Conservation (phyloP, 2,888 invertebrate species). For the Alloscopus bannaensis region DNA sequence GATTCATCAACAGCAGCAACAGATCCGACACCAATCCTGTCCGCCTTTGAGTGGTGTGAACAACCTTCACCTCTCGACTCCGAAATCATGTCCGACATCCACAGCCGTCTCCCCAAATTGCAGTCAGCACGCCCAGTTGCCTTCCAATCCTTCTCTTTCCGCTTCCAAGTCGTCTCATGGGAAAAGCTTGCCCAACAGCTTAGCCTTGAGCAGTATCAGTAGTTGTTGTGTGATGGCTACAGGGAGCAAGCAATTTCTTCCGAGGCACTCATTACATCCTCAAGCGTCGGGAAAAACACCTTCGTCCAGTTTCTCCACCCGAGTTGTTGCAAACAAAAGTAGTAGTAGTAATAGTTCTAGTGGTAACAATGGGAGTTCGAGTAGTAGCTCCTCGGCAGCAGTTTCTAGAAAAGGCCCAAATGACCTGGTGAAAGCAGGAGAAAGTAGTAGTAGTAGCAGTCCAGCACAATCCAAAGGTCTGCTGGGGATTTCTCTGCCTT, state of each 20-base stretch:
- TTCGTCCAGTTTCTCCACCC: slow-evolving; percentile 73
- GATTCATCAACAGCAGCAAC: slow-evolving; percentile 65
- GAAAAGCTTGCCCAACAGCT: slow-evolving; percentile 61
- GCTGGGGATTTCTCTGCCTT: slow-evolving; percentile 55
- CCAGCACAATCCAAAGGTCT: slow-evolving; percentile 5
- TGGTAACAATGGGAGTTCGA: background rate
- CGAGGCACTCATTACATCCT: slow-evolving; percentile 72
- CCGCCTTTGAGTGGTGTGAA: slow-evolving; percentile 69
- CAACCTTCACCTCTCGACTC: slow-evolving; percentile 63
- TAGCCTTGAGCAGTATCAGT: slow-evolving; percentile 58
- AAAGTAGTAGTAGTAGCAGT: slow-evolving; percentile 2
- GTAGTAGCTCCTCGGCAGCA: slow-evolving; percentile 34
- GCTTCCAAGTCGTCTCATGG: slow-evolving; percentile 40
- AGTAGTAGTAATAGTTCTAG: slow-evolving; percentile 29
- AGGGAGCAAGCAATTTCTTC: slow-evolving; percentile 59
- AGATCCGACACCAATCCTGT: slow-evolving; percentile 72
- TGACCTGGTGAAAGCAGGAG: slow-evolving; percentile 21
- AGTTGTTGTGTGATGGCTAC: slow-evolving; percentile 57
- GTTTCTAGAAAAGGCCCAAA: slow-evolving; percentile 40
- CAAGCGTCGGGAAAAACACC: slow-evolving; percentile 71
- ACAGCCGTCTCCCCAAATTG: slow-evolving; percentile 72
- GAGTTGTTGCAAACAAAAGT: slow-evolving; percentile 66
- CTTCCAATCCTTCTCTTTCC: slow-evolving; percentile 62
- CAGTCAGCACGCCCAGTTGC: slow-evolving; percentile 71
- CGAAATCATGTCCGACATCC: slow-evolving; percentile 72